phyloP scores from a whole-genome alignment of 1,140 invertebrate species.

The Anastatus disparis region DNA sequence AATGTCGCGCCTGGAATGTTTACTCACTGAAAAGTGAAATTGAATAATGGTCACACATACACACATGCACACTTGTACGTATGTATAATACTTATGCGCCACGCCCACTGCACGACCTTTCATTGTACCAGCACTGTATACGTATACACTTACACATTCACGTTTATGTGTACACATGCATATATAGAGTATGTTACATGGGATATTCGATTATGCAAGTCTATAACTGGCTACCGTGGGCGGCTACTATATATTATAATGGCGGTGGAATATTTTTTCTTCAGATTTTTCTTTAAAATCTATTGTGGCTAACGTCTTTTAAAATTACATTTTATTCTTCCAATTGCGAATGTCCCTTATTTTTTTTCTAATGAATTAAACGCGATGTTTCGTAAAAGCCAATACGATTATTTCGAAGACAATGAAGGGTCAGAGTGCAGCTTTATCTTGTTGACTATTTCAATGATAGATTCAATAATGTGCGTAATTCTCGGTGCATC shows the following conservation, averaged over 20 bases:
- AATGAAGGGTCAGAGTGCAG: constrained; percentile 1
- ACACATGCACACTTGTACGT: too few species aligned
- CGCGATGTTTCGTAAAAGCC: too few species aligned
- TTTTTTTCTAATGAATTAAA: background rate
- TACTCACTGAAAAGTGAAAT: constrained; percentile 21
- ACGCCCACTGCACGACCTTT: constrained; percentile 24
- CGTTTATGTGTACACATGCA: background rate
- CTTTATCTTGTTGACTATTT: constrained; percentile 20
- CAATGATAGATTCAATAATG: background rate
- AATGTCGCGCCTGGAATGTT: background rate
- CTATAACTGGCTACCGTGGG: background rate
- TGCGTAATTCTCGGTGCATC: background rate
- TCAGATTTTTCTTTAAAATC: too few species aligned
- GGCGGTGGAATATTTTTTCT: background rate
- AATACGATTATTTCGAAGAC: too few species aligned
- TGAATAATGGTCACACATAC: constrained; percentile 12
- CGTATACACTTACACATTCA: background rate
- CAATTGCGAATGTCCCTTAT: background rate
- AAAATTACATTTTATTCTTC: too few species aligned
- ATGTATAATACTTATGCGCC: background rate
- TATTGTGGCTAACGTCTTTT: too few species aligned
- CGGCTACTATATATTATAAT: background rate
- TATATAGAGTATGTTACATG: too few species aligned
- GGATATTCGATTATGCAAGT: constrained; percentile 2
- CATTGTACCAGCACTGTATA: background rate